Base-by-base conservation (phyloP, 1,140 invertebrate species). In the Nymphalis io region DNA sequence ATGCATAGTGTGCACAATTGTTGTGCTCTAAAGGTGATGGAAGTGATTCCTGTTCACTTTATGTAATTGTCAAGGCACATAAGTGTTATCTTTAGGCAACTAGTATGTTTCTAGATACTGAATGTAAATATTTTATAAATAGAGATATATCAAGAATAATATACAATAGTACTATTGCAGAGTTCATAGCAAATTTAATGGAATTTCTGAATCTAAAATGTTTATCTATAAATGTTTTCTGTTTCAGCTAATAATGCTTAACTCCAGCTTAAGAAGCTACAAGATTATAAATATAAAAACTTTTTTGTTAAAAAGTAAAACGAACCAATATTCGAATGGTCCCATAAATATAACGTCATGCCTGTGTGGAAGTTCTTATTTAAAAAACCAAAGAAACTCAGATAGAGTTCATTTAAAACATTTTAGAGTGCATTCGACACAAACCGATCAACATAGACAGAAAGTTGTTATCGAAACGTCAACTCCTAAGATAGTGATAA, bases 401-500 rank as follows among this genome's bases (percentile, higher is more conserved):
- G 46, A 33, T 39, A 63, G 13, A 46, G 5, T 11, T 20, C 11
- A 16, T 39, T 15, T 42, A 16, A 59, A 63, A 1, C 55, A 55
- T 33, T 20, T 46, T 13, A 77, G 72, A 70, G 66, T 81, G 5
- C 75, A 89, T 63, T 89, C 87, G 6, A 87, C 85, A 5, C 80
- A 85, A 15, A 88, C 82, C 39, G 89, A 72, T 44, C 64, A 48
- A n/a, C 64, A 60, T 40, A 83, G 87, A 80, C 87, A 91, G 61
- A 91, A 88, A 62, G 87, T 83, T 15, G 81, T 91, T 16, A 86
- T 91, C 69, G 88, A 91, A 48, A 88, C 88, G 0, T 74, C 81
- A 0, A 72, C 74, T 44, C 86, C 87, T n/a, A 88, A 89, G 59
- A 87, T 88, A 53, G 81, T 88, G 0, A 64, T 88, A 74, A 78